phyloP scores from a whole-genome alignment of 2,888 invertebrate species.

The Callimorpha dominula region DNA sequence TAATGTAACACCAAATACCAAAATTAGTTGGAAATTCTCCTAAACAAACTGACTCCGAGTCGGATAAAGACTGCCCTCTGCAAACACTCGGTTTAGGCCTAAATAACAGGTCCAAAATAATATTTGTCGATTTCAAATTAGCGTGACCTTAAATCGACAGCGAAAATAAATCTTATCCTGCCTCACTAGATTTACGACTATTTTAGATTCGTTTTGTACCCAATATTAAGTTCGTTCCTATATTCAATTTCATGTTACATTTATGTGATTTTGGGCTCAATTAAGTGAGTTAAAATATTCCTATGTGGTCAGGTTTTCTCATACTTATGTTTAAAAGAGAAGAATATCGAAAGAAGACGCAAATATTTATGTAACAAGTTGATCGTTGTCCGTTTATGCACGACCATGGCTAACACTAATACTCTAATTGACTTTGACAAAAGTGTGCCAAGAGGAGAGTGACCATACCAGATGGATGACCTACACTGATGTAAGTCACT shows the following conservation, averaged over 20 bases:
- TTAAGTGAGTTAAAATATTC: too few relatives aligned
- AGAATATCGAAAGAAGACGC: background rate
- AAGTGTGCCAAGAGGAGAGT: background rate
- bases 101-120: slow-evolving; percentile 32
- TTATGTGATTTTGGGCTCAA: too few relatives aligned
- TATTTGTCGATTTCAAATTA: slow-evolving; percentile 42
- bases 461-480: too few relatives aligned
- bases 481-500: background rate
- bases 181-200: background rate
- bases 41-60: slow-evolving; percentile 45
- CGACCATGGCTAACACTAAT: background rate
- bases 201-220: background rate
- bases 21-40: slow-evolving; percentile 45
- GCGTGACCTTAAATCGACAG: slow-evolving; percentile 1
- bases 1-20: slow-evolving; percentile 37
- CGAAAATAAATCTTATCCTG: background rate
- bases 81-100: slow-evolving; percentile 36
- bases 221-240: background rate
- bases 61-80: slow-evolving; percentile 29
- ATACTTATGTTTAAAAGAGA: background rate
- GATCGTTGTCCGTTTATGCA: background rate
- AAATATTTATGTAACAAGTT: background rate
- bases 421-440: background rate
- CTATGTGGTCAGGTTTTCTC: too few relatives aligned
- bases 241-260: background rate